Percentiles rank a stretch among this genome's conserved stretches.
These are phyloP conservation scores for Nothoprocta perdicaria DNA, from an alignment of 2,113 vertebrate species.

Conservation along the genomic window DNA sequence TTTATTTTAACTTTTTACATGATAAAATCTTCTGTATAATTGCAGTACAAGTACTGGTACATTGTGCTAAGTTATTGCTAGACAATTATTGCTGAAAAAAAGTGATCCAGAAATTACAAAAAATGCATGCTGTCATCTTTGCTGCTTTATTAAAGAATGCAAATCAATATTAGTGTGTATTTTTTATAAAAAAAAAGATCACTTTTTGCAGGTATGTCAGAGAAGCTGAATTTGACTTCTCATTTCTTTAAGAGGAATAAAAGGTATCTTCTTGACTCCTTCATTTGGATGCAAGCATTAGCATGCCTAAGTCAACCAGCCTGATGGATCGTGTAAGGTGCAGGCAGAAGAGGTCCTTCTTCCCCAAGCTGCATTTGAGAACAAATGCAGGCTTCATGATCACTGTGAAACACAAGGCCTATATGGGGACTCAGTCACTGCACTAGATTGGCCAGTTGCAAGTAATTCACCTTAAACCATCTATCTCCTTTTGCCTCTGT, in stretches of 20 bases:
- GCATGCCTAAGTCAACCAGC: not conserved
- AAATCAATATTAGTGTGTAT: not conserved
- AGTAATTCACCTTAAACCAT: not conserved
- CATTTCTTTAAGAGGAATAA: not conserved
- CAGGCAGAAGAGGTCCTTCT: not conserved
- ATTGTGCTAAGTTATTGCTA: not conserved
- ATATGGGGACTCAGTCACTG: accelerated
- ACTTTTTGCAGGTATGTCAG: not conserved
- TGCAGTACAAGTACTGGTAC: not conserved
- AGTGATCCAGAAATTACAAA: not conserved
- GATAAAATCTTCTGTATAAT: not conserved
- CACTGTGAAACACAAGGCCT: not conserved
- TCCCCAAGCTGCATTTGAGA: accelerated
- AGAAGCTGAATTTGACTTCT: not conserved
- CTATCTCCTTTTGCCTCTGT: not conserved
- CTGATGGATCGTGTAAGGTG: not conserved
- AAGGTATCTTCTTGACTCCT: not conserved
- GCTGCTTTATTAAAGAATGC: not conserved
- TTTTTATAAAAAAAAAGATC: not conserved
- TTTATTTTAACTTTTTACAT: not conserved
- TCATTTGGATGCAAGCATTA: not conserved
- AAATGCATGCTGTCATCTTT: not conserved
- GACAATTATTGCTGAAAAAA: not conserved
- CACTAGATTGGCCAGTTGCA: not conserved
- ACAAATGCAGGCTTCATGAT: not conserved